Percentiles rank a stretch among this genome's conserved stretches.
These are phyloP conservation scores for Ennomos erosarius DNA, from an alignment of 2,888 invertebrate genomes.

Conservation along the genomic window DNA sequence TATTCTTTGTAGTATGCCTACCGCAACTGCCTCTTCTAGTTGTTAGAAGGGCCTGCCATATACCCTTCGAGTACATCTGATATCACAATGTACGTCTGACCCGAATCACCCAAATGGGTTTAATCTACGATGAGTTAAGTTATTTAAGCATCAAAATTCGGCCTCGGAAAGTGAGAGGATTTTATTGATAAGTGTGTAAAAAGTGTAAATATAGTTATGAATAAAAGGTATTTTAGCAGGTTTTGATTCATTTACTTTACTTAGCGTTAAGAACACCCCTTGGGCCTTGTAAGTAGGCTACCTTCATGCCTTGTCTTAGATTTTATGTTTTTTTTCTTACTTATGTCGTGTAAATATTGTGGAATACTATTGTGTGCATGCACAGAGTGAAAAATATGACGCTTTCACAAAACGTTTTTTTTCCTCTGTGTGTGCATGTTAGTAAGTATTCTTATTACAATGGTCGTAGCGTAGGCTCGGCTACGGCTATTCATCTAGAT, in stretches of 20 bases:
- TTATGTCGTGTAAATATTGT: no score
- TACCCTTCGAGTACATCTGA: constrained; percentile 88
- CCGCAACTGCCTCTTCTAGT: constrained; percentile 89
- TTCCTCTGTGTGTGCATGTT: not conserved
- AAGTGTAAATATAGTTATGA: constrained; percentile 59
- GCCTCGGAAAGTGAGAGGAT: constrained; percentile 15
- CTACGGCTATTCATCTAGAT: no score
- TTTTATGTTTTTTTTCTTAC: no score
- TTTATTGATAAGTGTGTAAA: constrained; percentile 49
- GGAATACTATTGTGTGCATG: no score
- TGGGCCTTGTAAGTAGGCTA: no score
- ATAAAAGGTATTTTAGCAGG: constrained; percentile 42
- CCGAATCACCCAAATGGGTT: constrained; percentile 34
- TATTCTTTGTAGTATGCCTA: constrained; percentile 88
- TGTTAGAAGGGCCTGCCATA: constrained; percentile 87
- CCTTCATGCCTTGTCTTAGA: no score
- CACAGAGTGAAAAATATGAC: no score
- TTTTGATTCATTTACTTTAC: constrained; percentile 17
- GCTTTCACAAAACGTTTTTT: no score
- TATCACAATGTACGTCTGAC: constrained; percentile 24
- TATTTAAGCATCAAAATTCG: constrained; percentile 10
- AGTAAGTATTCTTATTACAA: not conserved
- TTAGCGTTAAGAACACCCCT: no score
- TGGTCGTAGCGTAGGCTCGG: no score
- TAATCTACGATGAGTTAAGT: constrained; percentile 45